A percentile compares a stretch with the other conserved stretches of the same genome.
Conservation (phyloP, 1,140 invertebrate species). For the Panagrolaimus sp. region DNA sequence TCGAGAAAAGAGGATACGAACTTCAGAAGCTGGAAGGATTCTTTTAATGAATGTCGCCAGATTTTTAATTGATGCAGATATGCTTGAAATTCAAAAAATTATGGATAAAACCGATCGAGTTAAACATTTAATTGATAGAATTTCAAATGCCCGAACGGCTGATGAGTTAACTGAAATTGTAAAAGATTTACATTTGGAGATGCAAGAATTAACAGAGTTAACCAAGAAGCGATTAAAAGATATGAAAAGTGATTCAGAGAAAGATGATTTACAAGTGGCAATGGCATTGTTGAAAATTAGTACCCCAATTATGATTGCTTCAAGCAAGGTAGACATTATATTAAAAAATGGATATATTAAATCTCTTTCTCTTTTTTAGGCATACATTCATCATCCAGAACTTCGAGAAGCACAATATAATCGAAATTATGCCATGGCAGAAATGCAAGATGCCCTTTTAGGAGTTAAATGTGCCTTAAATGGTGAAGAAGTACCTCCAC, state of each 20-base stretch:
- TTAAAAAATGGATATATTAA: too few relatives aligned
- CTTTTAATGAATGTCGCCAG: constrained; percentile 86
- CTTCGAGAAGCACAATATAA: constrained; percentile 84
- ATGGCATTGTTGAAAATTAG: constrained; percentile 94
- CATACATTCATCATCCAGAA: constrained; percentile 94
- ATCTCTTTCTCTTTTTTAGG: constrained; percentile 64
- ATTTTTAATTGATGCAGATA: constrained; percentile 88
- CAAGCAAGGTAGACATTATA: constrained; percentile 69
- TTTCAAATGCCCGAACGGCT: constrained; percentile 26
- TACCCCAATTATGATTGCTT: constrained; percentile 92
- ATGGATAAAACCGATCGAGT: constrained; percentile 40
- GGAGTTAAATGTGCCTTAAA: constrained; percentile 88
- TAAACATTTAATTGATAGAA: constrained; percentile 24
- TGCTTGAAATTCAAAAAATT: constrained; percentile 83
- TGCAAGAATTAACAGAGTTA: constrained; percentile 45
- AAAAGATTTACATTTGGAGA: constrained; percentile 33
- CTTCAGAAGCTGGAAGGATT: constrained; percentile 86
- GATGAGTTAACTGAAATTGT: constrained; percentile 29
- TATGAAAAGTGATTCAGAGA: constrained; percentile 82
- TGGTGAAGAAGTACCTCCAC: constrained; percentile 56
- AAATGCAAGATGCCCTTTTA: constrained; percentile 82
- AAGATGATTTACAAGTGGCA: constrained; percentile 93
- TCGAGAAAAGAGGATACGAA: constrained; percentile 60
- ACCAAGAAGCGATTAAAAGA: constrained; percentile 66
- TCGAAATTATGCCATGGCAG: constrained; percentile 65